A percentile compares a stretch with the other conserved stretches of the same genome.
Evolutionary conservation across 2,888 invertebrate genomes (phyloP).

Genomic region (Formica aserva): DNA sequence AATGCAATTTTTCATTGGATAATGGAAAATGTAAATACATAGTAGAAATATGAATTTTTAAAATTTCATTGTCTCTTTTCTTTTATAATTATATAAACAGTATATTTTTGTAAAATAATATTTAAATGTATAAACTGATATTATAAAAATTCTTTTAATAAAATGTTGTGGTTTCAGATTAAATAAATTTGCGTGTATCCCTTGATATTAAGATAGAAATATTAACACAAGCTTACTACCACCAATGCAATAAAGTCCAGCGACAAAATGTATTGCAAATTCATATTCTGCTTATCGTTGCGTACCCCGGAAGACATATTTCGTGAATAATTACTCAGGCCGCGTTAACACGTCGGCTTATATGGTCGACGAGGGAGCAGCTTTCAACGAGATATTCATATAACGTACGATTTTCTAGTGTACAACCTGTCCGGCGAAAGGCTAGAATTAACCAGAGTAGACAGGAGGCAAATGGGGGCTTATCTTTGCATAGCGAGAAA

Average conservation of each 20-base stretch:
- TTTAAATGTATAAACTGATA: background rate
- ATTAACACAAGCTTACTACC: background rate
- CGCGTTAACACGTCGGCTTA: slow-evolving; percentile 60
- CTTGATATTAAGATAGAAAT: slow-evolving; percentile 1
- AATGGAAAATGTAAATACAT: slow-evolving; percentile 35
- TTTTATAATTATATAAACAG: slow-evolving; percentile 11
- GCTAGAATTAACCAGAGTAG: slow-evolving; percentile 89
- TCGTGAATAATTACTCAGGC: slow-evolving; percentile 65
- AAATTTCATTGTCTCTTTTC: slow-evolving; percentile 15
- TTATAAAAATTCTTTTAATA: slow-evolving; percentile 25
- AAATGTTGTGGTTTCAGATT: background rate
- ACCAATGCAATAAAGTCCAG: slow-evolving; percentile 12
- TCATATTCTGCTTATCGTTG: slow-evolving; percentile 52
- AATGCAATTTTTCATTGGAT: slow-evolving; percentile 44
- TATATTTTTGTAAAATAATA: background rate
- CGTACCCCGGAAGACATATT: slow-evolving; percentile 60
- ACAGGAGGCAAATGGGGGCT: slow-evolving; percentile 91
- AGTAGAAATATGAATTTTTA: slow-evolving; percentile 43
- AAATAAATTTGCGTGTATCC: background rate
- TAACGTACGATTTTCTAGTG: slow-evolving; percentile 85
- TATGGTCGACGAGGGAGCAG: slow-evolving; percentile 55
- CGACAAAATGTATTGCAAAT: slow-evolving; percentile 43
- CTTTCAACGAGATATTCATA: slow-evolving; percentile 75
- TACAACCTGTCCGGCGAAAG: slow-evolving; percentile 89
- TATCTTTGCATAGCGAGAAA: slow-evolving; percentile 92